Percentiles rank a stretch among this genome's conserved stretches.
Evolutionary conservation across 2,113 vertebrate species (phyloP).

Genomic region (Ageneiosus marmoratus): DNA sequence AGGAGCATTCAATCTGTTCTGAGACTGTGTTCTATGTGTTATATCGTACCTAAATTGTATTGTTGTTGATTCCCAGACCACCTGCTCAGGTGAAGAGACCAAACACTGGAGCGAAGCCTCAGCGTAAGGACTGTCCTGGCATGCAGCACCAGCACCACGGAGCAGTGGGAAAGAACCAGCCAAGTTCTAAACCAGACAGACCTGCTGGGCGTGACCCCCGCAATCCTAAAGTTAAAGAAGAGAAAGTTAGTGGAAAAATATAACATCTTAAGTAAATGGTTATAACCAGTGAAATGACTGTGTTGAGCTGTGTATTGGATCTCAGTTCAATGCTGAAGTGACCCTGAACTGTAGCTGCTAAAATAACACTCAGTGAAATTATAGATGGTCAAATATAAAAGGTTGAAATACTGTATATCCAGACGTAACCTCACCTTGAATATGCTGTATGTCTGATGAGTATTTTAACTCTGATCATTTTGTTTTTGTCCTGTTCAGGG

Average conservation of each 20-base stretch:
- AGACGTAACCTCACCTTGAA: background rate
- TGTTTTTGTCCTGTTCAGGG: slow-evolving; percentile 65
- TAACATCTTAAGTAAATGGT: background rate
- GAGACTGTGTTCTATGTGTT: background rate
- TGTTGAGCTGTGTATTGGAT: background rate
- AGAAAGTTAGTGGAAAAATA: slow-evolving; percentile 76
- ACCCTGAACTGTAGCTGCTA: background rate
- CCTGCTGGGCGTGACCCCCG: slow-evolving; percentile 70
- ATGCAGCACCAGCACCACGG: slow-evolving; percentile 77
- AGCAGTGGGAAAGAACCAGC: slow-evolving; percentile 74
- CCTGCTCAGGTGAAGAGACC: slow-evolving; percentile 83
- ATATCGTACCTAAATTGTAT: no score
- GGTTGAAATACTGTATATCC: background rate
- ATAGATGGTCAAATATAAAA: background rate
- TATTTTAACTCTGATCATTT: background rate
- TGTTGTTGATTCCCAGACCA: slow-evolving; percentile 66
- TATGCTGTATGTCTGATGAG: background rate
- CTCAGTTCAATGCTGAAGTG: background rate
- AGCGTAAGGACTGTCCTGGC: slow-evolving; percentile 83
- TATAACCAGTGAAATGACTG: no score
- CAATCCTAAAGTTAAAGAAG: slow-evolving; percentile 81
- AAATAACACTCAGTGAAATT: background rate
- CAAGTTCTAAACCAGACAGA: slow-evolving; percentile 77
- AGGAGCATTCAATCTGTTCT: background rate
- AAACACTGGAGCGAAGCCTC: slow-evolving; percentile 79